Evolutionary conservation across 2,113 vertebrate species (phyloP), one percentile per base, ranked within the genome.

Genomic region (Neodontobutis hainanensis): DNA sequence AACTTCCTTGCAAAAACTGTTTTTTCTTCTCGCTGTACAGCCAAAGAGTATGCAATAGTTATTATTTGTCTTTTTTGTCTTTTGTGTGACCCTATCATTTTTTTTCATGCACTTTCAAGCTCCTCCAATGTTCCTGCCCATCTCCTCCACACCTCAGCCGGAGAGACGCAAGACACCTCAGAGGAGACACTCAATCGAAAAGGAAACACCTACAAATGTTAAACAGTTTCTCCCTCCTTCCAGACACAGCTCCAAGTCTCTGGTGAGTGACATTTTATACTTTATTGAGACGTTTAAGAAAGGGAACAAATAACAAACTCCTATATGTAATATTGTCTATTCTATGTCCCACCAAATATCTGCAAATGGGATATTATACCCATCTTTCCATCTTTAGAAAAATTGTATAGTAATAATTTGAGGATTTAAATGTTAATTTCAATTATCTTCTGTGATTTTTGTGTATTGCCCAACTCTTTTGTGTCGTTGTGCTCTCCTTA

Each of bases 171-270:
- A 96, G 86, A 88, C 94, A 1, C 92, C 95, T 1, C 96, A 96
- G 88, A 94, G 97, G 68, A 92, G 97, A 58, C 97, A 99, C 89
- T 98, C 97, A 78, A 99, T 99, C 19, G 97, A 99, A 85, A 99
- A 98, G 86, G 96, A 99, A 84, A 99, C 96, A 0, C 97, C 97
- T 57, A 98, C 97, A 32, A 96, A 94, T 0, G 95, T 98, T 62
- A 93, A 95, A 38, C 95, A 92, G 70, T 99, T 99, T 79, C 86
- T 93, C 78, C 95, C 95, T 0, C 96, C 96, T 0, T 93, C 93
- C 69, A 93, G 93, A 85, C 93, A 97, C 86, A 97, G 91, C 80
- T 99, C 97, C 70, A 96, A 93, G 79, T 99, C 97, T 77, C 93
- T 99, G 85, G 97, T 99, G 90, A 95, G 95, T 94, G 68, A 8